These are phyloP conservation scores for Heteromyza rotundicornis DNA, from an alignment of 2,888 invertebrate genomes.

Conservation along the genomic window DNA sequence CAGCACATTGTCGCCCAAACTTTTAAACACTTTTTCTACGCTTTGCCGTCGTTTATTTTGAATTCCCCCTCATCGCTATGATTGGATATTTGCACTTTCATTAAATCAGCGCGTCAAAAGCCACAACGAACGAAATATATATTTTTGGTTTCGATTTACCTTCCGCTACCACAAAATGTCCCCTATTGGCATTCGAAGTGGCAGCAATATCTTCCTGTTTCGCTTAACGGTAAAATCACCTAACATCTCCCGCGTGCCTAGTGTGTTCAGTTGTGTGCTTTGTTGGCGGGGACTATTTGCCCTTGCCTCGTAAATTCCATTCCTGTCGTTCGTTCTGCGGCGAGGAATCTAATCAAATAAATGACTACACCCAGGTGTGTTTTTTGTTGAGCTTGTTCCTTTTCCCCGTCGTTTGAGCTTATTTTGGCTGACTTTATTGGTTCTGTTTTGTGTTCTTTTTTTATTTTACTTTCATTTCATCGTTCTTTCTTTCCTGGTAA, in stretches of 20 bases:
- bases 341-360: constrained; percentile 45
- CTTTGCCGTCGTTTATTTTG: too few relatives aligned
- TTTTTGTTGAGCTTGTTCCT: background rate
- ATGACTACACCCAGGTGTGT: constrained; percentile 45
- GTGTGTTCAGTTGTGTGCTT: background rate
- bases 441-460: constrained; percentile 4
- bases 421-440: background rate
- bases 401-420: constrained; percentile 5
- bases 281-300: too few relatives aligned
- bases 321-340: constrained; percentile 17
- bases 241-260: too few relatives aligned
- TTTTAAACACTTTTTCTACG: too few relatives aligned
- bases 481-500: background rate
- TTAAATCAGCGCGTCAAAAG: constrained; percentile 21
- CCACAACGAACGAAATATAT: constrained; percentile 7
- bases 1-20: too few relatives aligned
- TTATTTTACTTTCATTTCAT: constrained; percentile 13
- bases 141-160: too few relatives aligned
- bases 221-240: background rate
- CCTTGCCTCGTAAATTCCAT: background rate
- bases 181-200: background rate
- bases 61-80: background rate
- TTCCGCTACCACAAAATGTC: background rate
- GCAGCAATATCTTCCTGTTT: background rate
- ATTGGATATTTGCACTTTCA: constrained; percentile 18